Base-by-base conservation (phyloP, 2,888 invertebrate species). In the Pseudolycoriella hygida region DNA sequence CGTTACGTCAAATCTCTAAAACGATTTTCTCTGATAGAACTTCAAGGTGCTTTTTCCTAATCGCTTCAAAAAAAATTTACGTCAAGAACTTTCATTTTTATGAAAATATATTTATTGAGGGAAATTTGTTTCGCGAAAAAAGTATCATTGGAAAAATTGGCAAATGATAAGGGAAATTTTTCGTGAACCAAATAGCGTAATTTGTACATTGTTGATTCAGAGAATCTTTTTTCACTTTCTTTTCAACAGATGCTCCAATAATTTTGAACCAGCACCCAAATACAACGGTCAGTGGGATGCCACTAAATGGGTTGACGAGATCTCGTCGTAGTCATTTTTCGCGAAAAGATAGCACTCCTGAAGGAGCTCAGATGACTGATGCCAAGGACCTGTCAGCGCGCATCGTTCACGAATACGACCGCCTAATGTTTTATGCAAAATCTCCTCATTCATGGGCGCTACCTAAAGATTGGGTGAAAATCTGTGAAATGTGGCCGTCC, bases 241-340 rank as follows among this genome's bases (percentile, higher is more conserved):
- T 32, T 11, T 11, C 43, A 43, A 31, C 12, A 8, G 34, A 12
- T n/a, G n/a, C 18, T 4, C 17, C 25, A 11, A 3, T 12, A 12
- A 25, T 25, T 6, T 46, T 34, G 37, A 46, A 44, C 18, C 43
- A 42, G 42, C 38, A n/a, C n/a, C n/a, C 44, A 39, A 45, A 18
- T 39, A 17, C 45, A 34, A 43, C 49, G 25, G 34, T 48, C 34
- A 43, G 48, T 3, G 8, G 11, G 11, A 25, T 41, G 12, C 50
- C 49, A 43, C 18, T 51, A n/a, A 59, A 64, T 53, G 64, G 64
- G 2, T 48, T 66, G 45, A 59, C 62, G 18, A 59, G 66, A 46
- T 66, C 66, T 3, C 58, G 66, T 19, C 59, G 66, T 49, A 65
- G 64, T 53, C 66, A 66, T 49, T 66, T 66, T 48, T 65, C 66